Conservation (phyloP, 2,113 vertebrate species). For the Dunckerocampus dactyliophorus region DNA sequence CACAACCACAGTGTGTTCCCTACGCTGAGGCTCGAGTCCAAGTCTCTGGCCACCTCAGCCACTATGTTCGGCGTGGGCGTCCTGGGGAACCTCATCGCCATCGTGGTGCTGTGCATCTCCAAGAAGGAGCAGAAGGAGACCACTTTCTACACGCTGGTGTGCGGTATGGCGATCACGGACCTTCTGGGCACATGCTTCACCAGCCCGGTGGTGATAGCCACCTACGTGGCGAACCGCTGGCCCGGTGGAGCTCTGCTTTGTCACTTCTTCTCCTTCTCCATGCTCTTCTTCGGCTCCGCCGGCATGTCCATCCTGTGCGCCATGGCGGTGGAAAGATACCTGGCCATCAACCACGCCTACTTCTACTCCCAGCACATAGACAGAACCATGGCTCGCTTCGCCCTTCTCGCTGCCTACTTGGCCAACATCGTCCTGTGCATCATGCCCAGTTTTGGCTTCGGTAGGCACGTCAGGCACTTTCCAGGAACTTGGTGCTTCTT, state of each 20-base stretch:
- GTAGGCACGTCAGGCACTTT: constrained; percentile 67
- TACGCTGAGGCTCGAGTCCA: constrained; percentile 62
- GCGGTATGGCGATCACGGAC: constrained; percentile 79
- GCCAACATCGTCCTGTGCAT: constrained; percentile 69
- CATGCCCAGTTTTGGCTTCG: constrained; percentile 77
- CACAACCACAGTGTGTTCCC: constrained; percentile 49
- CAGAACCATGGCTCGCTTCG: constrained; percentile 66
- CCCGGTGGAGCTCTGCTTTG: constrained; percentile 73
- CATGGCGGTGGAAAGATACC: constrained; percentile 78
- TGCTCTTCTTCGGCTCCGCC: constrained; percentile 79
- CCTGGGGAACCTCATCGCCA: constrained; percentile 76
- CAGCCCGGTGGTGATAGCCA: constrained; percentile 78
- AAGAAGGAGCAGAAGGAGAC: constrained; percentile 79
- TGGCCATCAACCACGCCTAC: constrained; percentile 78
- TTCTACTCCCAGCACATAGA: constrained; percentile 77
- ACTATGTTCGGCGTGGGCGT: constrained; percentile 77
- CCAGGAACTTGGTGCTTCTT: constrained; percentile 79
- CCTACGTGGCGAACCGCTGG: constrained; percentile 71
- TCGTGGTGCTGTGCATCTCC: constrained; percentile 74
- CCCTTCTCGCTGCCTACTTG: constrained; percentile 66
- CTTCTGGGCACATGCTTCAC: constrained; percentile 78
- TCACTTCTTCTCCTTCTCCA: constrained; percentile 80
- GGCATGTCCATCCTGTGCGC: constrained; percentile 79
- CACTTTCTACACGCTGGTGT: constrained; percentile 78
- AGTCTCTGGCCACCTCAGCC: constrained; percentile 71